Base-by-base conservation (phyloP, 2,888 invertebrate species). In the Pseudanteris insignis region DNA sequence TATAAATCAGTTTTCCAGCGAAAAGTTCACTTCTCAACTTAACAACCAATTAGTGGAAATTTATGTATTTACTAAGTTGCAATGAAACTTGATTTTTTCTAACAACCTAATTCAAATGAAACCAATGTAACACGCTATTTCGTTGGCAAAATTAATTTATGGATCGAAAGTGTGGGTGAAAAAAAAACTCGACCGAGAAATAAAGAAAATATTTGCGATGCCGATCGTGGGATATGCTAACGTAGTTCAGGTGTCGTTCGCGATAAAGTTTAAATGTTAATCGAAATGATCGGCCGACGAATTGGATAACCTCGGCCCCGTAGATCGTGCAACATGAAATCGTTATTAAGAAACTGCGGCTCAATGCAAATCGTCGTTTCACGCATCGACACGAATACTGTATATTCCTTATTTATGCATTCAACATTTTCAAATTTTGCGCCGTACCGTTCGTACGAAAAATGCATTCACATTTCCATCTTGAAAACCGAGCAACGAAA, bases 161-260 rank as follows among this genome's bases (percentile, higher is more conserved):
- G n/a, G n/a, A n/a, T n/a, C n/a, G n/a, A 18, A 30, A 28, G 41
- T 47, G 29, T 48, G 41, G 47, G 58, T 37, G 51, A 62, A 57
- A 51, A n/a, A 46, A 46, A 57, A 43, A 37, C 37, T 47, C 33
- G 30, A 29, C 51, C 14, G 3, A 29, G 32, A 13, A 38, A 57
- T 18, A 51, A n/a, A 25, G 36, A 30, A 47, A 62, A 51, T 51
- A 43, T 47, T 51, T 41, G 37, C 55, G 29, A 36, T 25, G 32
- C 37, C 13, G 62, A 51, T 51, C 62, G 62, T 57, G 57, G 54
- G 57, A 62, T 51, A 57, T n/a, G 26, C 28, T 28, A 13, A 12
- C 38, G 9, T 37, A 38, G 61, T 55, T 55, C 55, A 51, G 43
- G 50, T 61, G 48, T 54, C 60, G 29, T 32, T 54, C 40, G 5